phyloP scores from a whole-genome alignment of 2,888 invertebrate genomes.

The Sycophila texana region DNA sequence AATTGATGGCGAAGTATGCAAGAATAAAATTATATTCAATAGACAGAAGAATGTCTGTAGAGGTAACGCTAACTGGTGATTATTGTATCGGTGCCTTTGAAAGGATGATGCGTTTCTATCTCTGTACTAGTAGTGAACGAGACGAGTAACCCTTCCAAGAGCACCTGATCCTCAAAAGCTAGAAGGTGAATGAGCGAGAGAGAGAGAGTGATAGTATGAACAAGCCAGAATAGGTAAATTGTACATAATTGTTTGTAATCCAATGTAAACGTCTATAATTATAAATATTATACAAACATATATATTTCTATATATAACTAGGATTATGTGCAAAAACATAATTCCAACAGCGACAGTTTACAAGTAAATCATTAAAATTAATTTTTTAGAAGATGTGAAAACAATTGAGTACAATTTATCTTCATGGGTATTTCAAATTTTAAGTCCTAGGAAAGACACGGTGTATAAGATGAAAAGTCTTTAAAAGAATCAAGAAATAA shows the following conservation, averaged over 20 bases:
- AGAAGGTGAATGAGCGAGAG: conserved; percentile 8
- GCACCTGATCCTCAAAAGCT: conserved; percentile 36
- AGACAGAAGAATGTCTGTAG: conserved; percentile 45
- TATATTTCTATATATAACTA: conserved; percentile 38
- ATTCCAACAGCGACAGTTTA: not conserved
- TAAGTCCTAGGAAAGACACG: conserved; percentile 34
- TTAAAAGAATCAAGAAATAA: conserved; percentile 36
- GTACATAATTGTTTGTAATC: conserved; percentile 33
- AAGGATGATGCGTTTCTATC: conserved; percentile 45
- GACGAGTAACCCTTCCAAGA: conserved; percentile 37
- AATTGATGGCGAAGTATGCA: conserved; percentile 33
- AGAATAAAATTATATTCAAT: conserved; percentile 45
- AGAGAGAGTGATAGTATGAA: conserved; percentile 35
- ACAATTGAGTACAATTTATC: conserved; percentile 46
- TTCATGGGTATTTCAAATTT: conserved; percentile 46
- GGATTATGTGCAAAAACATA: not conserved
- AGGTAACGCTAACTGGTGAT: conserved; percentile 40
- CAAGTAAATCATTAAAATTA: conserved; percentile 19
- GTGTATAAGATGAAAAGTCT: conserved; percentile 27
- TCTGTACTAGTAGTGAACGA: conserved; percentile 42
- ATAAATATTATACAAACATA: conserved; percentile 9
- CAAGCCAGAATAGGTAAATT: conserved; percentile 46
- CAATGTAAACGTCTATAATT: conserved; percentile 8
- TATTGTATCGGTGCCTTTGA: conserved; percentile 43
- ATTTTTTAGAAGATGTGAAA: not conserved